Conservation (phyloP, 2,888 invertebrate genomes). For the Ethmia dodecea region DNA sequence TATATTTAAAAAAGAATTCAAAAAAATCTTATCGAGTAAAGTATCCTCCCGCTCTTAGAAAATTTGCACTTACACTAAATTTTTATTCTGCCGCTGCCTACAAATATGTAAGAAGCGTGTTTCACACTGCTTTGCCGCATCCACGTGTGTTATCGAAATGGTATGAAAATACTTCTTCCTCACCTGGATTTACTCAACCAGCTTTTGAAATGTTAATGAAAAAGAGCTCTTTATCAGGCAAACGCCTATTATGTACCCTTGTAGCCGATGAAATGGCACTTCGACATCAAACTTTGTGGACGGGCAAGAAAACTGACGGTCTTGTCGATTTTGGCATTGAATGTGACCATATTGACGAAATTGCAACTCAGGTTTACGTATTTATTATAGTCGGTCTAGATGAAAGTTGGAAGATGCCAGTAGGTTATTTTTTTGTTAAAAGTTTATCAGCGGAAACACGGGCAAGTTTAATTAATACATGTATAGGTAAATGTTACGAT, state of each 20-base stretch:
- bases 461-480: slow-evolving; percentile 21
- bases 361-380: slow-evolving; percentile 24
- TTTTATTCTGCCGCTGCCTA: slow-evolving; percentile 12
- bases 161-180: slow-evolving; percentile 6
- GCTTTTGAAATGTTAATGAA: slow-evolving; percentile 12
- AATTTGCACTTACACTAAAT: slow-evolving; percentile 3
- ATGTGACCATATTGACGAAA: slow-evolving; percentile 1
- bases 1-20: neutral
- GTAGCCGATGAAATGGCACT: slow-evolving; percentile 19
- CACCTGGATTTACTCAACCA: slow-evolving; percentile 13
- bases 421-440: slow-evolving; percentile 32
- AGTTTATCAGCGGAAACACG: slow-evolving; percentile 24
- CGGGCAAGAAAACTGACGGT: slow-evolving; percentile 7
- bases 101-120: slow-evolving; percentile 12
- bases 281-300: slow-evolving; percentile 12
- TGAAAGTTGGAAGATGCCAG: slow-evolving; percentile 32
- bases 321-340: slow-evolving; percentile 14
- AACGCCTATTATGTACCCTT: slow-evolving; percentile 13
- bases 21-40: neutral
- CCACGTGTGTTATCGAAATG: slow-evolving; percentile 12
- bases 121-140: slow-evolving; percentile 11
- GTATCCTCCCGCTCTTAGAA: neutral
- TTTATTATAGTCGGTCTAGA: slow-evolving; percentile 29
- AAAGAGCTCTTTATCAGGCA: slow-evolving; percentile 8
- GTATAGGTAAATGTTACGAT: slow-evolving; percentile 23